A percentile compares a stretch with the other conserved stretches of the same genome.
Conservation (phyloP, 2,113 vertebrate species). For the Pluvialis apricaria region DNA sequence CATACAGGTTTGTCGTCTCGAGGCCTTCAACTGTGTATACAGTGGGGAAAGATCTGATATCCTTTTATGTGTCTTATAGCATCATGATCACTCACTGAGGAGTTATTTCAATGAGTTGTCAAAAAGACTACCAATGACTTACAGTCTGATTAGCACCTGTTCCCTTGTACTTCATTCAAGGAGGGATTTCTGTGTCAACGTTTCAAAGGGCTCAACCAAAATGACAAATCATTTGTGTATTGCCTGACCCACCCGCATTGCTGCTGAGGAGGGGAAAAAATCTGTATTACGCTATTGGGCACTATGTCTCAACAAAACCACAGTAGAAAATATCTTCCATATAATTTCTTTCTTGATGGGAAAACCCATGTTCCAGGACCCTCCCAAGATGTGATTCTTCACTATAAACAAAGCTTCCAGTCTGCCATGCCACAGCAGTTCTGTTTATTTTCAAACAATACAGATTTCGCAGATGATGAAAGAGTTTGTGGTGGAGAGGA, state of each 20-base stretch:
- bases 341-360: background rate
- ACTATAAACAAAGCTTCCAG: background rate
- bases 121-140: background rate
- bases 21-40: background rate
- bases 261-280: background rate
- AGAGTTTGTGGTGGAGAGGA: background rate
- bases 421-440: background rate
- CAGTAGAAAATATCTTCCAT: background rate
- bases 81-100: background rate
- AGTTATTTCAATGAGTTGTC: background rate
- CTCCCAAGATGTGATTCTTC: background rate
- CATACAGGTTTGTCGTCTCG: background rate
- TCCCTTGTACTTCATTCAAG: background rate
- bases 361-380: background rate
- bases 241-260: rapidly evolving
- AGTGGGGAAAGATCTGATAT: background rate
- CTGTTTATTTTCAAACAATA: background rate
- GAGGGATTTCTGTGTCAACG: background rate
- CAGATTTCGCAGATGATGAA: background rate
- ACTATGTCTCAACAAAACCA: background rate
- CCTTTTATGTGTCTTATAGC: background rate
- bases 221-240: background rate
- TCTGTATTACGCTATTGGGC: rapidly evolving
- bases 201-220: background rate
- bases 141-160: background rate